Evolutionary conservation across 2,113 vertebrate genomes (phyloP), one percentile per base, ranked within the genome.

Genomic region (Rhea pennata): DNA sequence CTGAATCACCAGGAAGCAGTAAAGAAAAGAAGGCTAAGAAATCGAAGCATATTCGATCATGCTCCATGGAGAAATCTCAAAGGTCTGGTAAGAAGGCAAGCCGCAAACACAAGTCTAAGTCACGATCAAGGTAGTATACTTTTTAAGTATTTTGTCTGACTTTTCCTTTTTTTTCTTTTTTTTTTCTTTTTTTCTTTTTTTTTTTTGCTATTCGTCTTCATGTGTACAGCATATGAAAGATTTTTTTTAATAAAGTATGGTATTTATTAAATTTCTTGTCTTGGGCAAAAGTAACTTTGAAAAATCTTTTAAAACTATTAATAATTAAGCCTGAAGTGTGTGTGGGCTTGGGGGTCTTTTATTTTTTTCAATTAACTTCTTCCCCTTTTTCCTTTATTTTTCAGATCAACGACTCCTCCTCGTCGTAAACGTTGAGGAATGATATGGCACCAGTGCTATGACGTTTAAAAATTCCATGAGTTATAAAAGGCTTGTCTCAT

Each of bases 51-150:
- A 99, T 99, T 98, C 99, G 99, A 81, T 99, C 99, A 98, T 98
- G 98, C 97, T 99, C 99, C 96, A 91, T 98, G 99, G 99, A 99
- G 99, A 99, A 99, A 99, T 99, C 99, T 98, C 99, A 99, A 99
- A 99, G 99, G 99, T 99, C 99, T 99, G 99, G 99, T 99, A 99
- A 99, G 99, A 99, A 99, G 99, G 99, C 99, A 99, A 99, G 99
- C 99, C 99, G 99, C 99, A 99, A 99, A 99, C 99, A 99, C 99
- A 99, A 99, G 99, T 99, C 99, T 99, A 99, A 99, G 98, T 99
- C 99, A 97, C 99, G 99, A 99, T 99, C 99, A 99, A 99, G 99
- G 99, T 99, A 99, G 99, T 99, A 99, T 99, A 99, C 98, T 98
- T 99, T 99, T 99, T 97, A 98, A 97, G 95, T 98, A 97, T 98